Evolutionary conservation across 2,797 vertebrate species (phyloP), one percentile per base, ranked within the genome.

Genomic region (Halcyon badia): DNA sequence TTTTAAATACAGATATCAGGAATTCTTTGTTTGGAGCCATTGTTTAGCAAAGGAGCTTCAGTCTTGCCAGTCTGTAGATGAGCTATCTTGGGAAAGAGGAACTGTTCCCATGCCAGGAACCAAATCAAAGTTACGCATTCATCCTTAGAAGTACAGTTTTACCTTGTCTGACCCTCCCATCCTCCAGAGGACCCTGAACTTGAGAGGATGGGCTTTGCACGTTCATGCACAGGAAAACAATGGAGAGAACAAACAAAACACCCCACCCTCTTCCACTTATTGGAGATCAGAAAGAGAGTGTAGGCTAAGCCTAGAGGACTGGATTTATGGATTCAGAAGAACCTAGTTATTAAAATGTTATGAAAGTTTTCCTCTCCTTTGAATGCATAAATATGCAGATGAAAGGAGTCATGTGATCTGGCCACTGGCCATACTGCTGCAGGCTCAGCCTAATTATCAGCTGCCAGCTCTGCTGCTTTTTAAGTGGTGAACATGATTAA

Each of bases 371-470:
- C 89, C 94, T 92, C 80, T 81, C 70, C 92, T 96, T 96, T 92
- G 95, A 96, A 96, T 95, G 85, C 90, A 96, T 95, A 97, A 97
- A 96, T 95, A 96, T 96, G 94, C 94, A 97, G 96, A 97, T 97
- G 96, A 97, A 97, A 97, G 96, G 73, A 90, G 52, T 69, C 95
- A 95, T 76, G 65, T 95, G 95, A 93, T 89, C 95, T 98, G 97
- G 96, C 95, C 87, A 66, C 17, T 69, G 71, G 96, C 97, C 97
- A 97, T 87, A 87, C 91, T 95, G 95, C 94, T 97, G 76, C 93
- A 96, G 95, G 93, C 96, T 92, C 86, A 52, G 83, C 80, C 86
- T 96, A 97, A 97, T 97, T 95, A 97, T 95, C 96, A 72, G 84
- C 93, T 97, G 97, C 94, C 97, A 95, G 71, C 94, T 83, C 81